These are phyloP conservation scores for Drosophila kikkawai DNA, from an alignment of 1,140 invertebrate genomes.

Conservation along the genomic window DNA sequence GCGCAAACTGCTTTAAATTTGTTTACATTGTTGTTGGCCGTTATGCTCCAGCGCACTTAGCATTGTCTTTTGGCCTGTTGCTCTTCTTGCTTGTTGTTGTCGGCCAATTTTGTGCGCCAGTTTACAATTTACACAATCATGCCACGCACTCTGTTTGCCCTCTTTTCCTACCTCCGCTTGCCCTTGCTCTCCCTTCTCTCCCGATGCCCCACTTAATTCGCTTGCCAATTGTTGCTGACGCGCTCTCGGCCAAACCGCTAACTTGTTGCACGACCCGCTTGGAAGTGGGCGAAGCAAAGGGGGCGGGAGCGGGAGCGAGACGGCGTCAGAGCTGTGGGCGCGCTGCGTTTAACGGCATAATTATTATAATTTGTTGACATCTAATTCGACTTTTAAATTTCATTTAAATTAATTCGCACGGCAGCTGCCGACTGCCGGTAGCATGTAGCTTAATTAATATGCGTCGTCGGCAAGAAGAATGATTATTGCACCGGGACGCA, in stretches of 20 bases:
- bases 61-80: slow-evolving; percentile 37
- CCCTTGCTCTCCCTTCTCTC: not conserved
- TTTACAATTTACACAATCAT: slow-evolving; percentile 58
- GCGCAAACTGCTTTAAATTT: slow-evolving; percentile 77
- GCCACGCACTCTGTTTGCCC: slow-evolving; percentile 58
- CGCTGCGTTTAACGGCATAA: slow-evolving; percentile 69
- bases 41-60: slow-evolving; percentile 73
- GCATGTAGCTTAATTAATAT: slow-evolving; percentile 74
- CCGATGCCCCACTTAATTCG: slow-evolving; percentile 53
- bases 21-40: slow-evolving; percentile 67
- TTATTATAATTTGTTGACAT: slow-evolving; percentile 81
- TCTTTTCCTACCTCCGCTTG: slow-evolving; percentile 4
- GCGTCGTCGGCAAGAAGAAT: slow-evolving; percentile 64
- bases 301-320: not conserved
- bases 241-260: slow-evolving; percentile 34
- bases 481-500: slow-evolving; percentile 23
- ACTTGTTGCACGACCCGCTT: slow-evolving; percentile 39
- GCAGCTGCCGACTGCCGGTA: slow-evolving; percentile 66
- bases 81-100: slow-evolving; percentile 19
- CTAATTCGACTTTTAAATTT: slow-evolving; percentile 80
- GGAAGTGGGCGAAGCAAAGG: not conserved
- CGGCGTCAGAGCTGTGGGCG: slow-evolving; percentile 17
- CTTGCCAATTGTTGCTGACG: slow-evolving; percentile 61
- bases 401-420: slow-evolving; percentile 75
- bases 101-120: slow-evolving; percentile 55